phyloP scores from a whole-genome alignment of 2,797 vertebrate species.

The Coregonus sp. region DNA sequence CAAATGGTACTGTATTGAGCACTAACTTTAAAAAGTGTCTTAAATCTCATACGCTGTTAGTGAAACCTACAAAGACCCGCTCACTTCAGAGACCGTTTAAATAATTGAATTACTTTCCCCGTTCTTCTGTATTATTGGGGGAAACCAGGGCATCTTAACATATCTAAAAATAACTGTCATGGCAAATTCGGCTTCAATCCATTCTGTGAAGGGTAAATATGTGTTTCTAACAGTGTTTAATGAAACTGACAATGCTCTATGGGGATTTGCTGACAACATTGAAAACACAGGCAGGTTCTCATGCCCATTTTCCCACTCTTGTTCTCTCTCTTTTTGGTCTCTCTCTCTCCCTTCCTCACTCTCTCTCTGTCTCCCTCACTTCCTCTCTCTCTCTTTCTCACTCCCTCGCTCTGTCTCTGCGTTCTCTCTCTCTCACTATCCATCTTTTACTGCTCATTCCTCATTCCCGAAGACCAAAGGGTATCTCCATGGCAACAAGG shows the following conservation, averaged over 20 bases:
- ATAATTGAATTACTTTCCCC: constrained; percentile 68
- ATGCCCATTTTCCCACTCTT: constrained; percentile 33
- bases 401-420: not conserved
- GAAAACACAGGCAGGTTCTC: constrained; percentile 40
- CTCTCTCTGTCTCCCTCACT: too few species aligned
- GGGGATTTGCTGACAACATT: constrained; percentile 61
- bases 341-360: not conserved
- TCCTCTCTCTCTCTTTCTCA: not conserved
- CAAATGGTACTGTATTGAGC: not conserved
- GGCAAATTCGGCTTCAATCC: constrained; percentile 59
- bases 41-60: constrained; percentile 44
- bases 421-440: not conserved
- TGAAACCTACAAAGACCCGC: constrained; percentile 41
- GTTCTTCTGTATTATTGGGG: constrained; percentile 63
- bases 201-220: constrained; percentile 58
- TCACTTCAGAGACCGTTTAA: constrained; percentile 65
- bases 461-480: constrained; percentile 66
- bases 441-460: constrained; percentile 13
- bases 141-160: constrained; percentile 66
- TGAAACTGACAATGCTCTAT: constrained; percentile 59
- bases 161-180: constrained; percentile 65
- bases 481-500: constrained; percentile 82
- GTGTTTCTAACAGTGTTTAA: constrained; percentile 63
- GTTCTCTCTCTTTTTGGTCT: constrained; percentile 23
- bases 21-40: constrained; percentile 19